Evolutionary conservation across 1,140 invertebrate genomes (phyloP), one percentile per base, ranked within the genome.

Genomic region (Bathynomus jamesi): DNA sequence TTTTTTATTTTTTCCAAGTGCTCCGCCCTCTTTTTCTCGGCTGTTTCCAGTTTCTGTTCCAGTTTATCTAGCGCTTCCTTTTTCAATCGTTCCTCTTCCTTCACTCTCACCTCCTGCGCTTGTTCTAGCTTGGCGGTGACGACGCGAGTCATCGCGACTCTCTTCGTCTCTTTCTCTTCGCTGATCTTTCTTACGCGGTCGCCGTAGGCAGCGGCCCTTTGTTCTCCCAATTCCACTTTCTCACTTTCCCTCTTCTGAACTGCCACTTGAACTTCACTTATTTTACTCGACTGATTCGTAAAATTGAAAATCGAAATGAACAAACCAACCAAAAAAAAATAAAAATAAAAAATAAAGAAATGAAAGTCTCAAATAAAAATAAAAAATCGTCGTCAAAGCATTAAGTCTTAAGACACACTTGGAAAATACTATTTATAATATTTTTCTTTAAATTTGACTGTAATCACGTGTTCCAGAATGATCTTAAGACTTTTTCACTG

Each of bases 181-280:
- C 28, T 61, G 29, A 76, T 74, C 65, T 76, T 76, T 13, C 68
- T 62, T 13, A 76, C 29, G 7, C 69, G 60, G 28, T 73, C 75
- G 31, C 71, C 72, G n/a, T 76, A 71, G 25, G 63, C 63, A 24
- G 71, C 72, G 13, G 69, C 29, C 0, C 71, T 72, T 21, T 73
- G 69, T 24, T 69, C 69, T 25, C 63, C 32, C 63, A 70, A 62
- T 21, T 69, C 61, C 53, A 21, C 24, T 32, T 73, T 72, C 67
- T 78, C 72, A 65, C 74, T 75, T 62, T 78, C 71, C 28, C 76
- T 76, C 64, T 79, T 74, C 64, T 74, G 60, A 24, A 79, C 30
- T 17, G 30, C 63, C 32, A 71, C 62, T 64, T 71, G 70, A 8
- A 70, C 65, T 65, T 71, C 72, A 40, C 63, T 71, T 28, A 70